These are phyloP conservation scores for Furnarius figulus DNA, from an alignment of 2,113 vertebrate species.

Conservation along the genomic window DNA sequence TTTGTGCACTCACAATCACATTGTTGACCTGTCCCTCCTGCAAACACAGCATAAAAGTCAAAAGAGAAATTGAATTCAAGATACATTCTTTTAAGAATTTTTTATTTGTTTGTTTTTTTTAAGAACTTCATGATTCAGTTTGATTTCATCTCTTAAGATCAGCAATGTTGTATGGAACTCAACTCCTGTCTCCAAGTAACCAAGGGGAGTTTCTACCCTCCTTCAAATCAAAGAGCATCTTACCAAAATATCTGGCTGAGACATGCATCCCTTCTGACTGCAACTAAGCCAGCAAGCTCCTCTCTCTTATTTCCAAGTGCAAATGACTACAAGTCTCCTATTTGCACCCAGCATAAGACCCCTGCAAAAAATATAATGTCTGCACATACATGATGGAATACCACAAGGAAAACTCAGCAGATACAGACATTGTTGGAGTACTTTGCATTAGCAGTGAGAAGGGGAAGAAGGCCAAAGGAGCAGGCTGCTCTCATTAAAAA, in stretches of 20 bases:
- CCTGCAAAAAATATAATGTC: background rate
- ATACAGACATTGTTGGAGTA: background rate
- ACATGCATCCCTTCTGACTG: background rate
- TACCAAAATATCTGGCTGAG: background rate
- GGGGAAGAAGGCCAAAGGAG: background rate
- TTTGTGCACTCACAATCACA: background rate
- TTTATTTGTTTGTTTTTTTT: background rate
- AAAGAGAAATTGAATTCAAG: background rate
- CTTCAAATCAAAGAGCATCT: background rate
- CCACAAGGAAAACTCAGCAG: background rate
- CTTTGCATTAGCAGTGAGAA: background rate
- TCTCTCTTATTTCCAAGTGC: background rate
- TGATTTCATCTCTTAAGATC: background rate
- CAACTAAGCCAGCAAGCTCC: background rate
- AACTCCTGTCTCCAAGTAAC: background rate
- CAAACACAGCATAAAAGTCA: background rate
- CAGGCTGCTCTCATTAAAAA: background rate
- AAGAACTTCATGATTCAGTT: background rate
- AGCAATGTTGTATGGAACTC: background rate
- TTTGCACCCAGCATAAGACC: background rate
- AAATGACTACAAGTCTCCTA: background rate
- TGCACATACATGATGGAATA: fast-evolving
- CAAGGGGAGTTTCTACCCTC: background rate
- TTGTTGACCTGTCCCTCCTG: background rate
- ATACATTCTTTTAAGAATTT: background rate